Percentiles rank a stretch among this genome's conserved stretches.
phyloP scores from a whole-genome alignment of 2,113 vertebrate species.

The Rana temporaria region DNA sequence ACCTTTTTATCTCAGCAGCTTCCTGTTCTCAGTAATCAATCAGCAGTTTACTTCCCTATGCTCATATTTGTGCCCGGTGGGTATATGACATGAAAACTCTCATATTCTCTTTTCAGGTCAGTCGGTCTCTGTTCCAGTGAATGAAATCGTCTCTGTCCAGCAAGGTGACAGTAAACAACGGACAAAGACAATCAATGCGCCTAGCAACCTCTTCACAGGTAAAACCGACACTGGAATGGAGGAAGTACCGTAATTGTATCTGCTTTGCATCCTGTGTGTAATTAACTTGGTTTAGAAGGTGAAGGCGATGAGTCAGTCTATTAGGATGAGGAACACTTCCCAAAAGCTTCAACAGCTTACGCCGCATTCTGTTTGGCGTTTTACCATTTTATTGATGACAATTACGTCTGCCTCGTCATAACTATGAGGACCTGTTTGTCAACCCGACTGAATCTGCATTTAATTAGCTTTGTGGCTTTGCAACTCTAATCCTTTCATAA shows the following conservation, averaged over 20 bases:
- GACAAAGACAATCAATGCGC: background rate
- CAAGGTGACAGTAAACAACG: conserved; percentile 9
- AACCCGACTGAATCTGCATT: background rate
- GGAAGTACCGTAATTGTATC: background rate
- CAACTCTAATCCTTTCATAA: background rate
- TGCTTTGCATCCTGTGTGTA: background rate
- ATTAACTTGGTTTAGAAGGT: background rate
- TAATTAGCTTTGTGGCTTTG: background rate
- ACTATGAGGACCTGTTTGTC: background rate
- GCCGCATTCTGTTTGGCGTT: background rate
- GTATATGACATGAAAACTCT: background rate
- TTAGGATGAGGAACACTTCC: background rate
- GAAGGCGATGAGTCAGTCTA: background rate
- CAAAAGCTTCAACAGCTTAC: background rate
- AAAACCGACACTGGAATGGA: background rate
- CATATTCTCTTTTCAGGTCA: background rate
- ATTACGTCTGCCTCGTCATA: background rate
- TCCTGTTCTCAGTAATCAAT: no score
- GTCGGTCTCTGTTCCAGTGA: conserved; percentile 13
- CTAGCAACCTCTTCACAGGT: conserved; percentile 45
- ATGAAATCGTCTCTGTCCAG: conserved; percentile 20
- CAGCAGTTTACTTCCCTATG: no score
- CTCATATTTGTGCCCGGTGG: no score
- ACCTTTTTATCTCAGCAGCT: no score
- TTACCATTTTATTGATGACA: background rate